Evolutionary conservation across 2,888 invertebrate species (phyloP), one percentile per base, ranked within the genome.

Genomic region (Antheraea assamensis): DNA sequence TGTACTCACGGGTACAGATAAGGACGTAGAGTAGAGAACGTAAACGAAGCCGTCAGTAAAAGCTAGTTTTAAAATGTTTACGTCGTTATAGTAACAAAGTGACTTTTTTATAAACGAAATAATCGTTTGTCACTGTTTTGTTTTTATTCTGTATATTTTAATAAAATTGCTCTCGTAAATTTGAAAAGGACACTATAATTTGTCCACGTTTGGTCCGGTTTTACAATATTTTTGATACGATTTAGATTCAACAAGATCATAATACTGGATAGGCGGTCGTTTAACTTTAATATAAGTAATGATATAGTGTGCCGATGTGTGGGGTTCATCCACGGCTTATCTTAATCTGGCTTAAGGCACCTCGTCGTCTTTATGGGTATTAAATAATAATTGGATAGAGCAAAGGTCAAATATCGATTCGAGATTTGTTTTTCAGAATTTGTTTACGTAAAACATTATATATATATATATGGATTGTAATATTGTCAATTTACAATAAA

Each of bases 311-410:
- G 88, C 91, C 89, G 91, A 89, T 72, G 78, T 31, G 76, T 75
- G 76, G 75, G 78, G n/a, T 27, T 74, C 76, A 77, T 78, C 73
- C 75, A 76, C 76, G 85, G 85, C 88, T 91, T 92, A 92, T 92
- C 92, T 90, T 91, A 92, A 94, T 92, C 93, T 90, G 82, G 89
- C 89, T 91, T 88, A 90, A 88, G 88, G 89, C 92, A 86, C 90
- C 89, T 87, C 82, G 82, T 83, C 85, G 85, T 85, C 83, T 84
- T 89, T 88, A 88, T 88, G 88, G 90, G 87, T 90, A 91, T 92
- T 91, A 90, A 90, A 90, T 90, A 91, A 90, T 92, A 92, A 92
- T 92, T 92, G 93, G 92, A 92, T 93, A 90, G 90, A 82, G 82
- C 87, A 87, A 81, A 84, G 90, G 91, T 90, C 91, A 92, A 90